Base-by-base conservation (phyloP, 2,888 invertebrate species). In the Ecliptopera silaceata region DNA sequence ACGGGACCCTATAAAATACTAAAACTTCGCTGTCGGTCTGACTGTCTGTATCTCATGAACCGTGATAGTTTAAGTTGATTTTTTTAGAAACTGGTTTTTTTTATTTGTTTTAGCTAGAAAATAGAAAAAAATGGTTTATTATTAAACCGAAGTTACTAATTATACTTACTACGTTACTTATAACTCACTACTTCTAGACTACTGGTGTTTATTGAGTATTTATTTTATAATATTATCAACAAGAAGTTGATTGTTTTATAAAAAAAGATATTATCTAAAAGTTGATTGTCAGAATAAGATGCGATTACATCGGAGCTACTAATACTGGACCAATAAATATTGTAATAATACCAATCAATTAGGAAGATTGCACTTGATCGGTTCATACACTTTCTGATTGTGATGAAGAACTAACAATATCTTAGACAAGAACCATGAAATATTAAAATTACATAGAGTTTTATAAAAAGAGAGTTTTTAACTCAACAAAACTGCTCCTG, bases 261-360 rank as follows among this genome's bases (percentile, higher is more conserved):
- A n/a, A n/a, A n/a, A n/a, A n/a, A n/a, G n/a, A n/a, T n/a, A 43
- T 54, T 45, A 43, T 52, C 51, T 52, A 41, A 29, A 51, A 51
- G 43, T 58, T 58, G 63, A 52, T 56, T 59, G 61, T 63, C 61
- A 63, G 59, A 51, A 42, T 48, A 48, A 56, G 55, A 61, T 65
- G 29, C 36, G 66, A 66, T 66, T 70, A 56, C 61, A 66, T 69
- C 62, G 55, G 53, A 59, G 36, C 55, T 47, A 20, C 61, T 70
- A 71, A 77, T 73, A 65, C 64, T 70, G 69, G 72, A 70, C 69
- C 74, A 77, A 82, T 83, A 80, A 79, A 82, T 78, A 76, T 75
- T 71, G 65, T 80, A 81, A 82, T 83, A 80, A 82, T 71, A 82
- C 83, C 80, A 83, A 84, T 84, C 84, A 82, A 83, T 84, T 84